These are phyloP conservation scores for Campylomormyrus tamandua DNA, from an alignment of 2,113 vertebrate genomes.

Conservation along the genomic window DNA sequence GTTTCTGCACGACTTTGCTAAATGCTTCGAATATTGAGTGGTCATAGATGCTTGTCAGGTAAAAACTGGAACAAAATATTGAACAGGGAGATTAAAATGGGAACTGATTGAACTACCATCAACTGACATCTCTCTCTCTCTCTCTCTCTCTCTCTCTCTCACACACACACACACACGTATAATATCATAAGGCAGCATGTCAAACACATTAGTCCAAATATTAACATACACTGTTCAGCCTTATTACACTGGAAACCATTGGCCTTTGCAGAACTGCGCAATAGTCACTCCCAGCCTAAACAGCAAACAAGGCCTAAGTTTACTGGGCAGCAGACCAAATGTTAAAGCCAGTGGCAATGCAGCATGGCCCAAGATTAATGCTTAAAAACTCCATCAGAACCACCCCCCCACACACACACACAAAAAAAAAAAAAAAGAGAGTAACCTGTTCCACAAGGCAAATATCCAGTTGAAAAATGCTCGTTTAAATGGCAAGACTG, in stretches of 20 bases:
- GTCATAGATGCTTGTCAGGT: conserved; percentile 99
- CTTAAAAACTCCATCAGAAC: not conserved
- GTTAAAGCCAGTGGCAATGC: not conserved
- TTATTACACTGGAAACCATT: not conserved
- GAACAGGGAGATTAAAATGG: conserved; percentile 1
- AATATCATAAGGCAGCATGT: not conserved
- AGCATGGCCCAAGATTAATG: not conserved
- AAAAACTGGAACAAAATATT: conserved; percentile 73
- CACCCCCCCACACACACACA: not conserved
- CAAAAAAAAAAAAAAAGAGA: not conserved
- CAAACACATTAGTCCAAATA: not conserved
- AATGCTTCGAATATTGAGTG: conserved; percentile 99
- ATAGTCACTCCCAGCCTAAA: not conserved
- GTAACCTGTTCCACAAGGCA: not conserved
- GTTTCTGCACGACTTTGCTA: conserved; percentile 99
- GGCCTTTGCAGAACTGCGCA: not conserved
- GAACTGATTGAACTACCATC: not conserved
- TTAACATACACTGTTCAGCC: not conserved
- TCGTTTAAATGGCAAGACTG: not conserved
- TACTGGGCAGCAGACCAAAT: not conserved
- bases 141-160: no score
- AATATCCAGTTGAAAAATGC: not conserved
- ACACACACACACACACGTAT: no score
- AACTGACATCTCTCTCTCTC: not conserved
- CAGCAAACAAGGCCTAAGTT: not conserved